phyloP scores from a whole-genome alignment of 2,113 vertebrate genomes.

The Bombycilla garrulus region DNA sequence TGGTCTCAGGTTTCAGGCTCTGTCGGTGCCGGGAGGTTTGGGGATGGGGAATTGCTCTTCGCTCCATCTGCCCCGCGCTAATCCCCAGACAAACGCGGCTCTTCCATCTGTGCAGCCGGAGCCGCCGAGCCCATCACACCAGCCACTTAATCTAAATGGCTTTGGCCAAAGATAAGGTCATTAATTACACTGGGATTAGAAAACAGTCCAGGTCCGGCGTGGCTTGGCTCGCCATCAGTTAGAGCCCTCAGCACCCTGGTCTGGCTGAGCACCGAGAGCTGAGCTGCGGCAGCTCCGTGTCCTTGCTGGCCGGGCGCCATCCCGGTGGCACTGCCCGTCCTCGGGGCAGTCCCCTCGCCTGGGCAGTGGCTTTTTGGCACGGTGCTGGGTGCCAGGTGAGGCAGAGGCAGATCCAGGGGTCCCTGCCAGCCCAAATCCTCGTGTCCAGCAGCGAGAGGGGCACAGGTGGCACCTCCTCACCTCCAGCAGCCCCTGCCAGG shows the following conservation, averaged over 20 bases:
- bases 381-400: rapidly evolving
- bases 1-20: constrained; percentile 19
- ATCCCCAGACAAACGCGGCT: constrained; percentile 44
- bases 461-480: rapidly evolving
- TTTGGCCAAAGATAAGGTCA: constrained; percentile 69
- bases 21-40: background rate
- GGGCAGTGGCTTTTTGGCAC: rapidly evolving
- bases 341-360: rapidly evolving
- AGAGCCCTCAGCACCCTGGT: background rate
- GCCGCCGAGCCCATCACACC: constrained; percentile 7
- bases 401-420: background rate
- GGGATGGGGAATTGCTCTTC: background rate
- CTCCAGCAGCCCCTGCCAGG: background rate
- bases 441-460: rapidly evolving
- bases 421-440: background rate
- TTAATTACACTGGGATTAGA: constrained; percentile 62
- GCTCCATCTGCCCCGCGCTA: constrained; percentile 33
- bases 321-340: background rate
- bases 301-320: rapidly evolving
- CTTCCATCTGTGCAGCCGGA: constrained; percentile 24
- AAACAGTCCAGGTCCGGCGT: background rate
- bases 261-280: rapidly evolving
- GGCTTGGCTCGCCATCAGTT: background rate
- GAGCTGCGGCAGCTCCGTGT: background rate
- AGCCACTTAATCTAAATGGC: constrained; percentile 65